Conservation (phyloP, 1,140 invertebrate genomes). For the Heliconius hermathena region DNA sequence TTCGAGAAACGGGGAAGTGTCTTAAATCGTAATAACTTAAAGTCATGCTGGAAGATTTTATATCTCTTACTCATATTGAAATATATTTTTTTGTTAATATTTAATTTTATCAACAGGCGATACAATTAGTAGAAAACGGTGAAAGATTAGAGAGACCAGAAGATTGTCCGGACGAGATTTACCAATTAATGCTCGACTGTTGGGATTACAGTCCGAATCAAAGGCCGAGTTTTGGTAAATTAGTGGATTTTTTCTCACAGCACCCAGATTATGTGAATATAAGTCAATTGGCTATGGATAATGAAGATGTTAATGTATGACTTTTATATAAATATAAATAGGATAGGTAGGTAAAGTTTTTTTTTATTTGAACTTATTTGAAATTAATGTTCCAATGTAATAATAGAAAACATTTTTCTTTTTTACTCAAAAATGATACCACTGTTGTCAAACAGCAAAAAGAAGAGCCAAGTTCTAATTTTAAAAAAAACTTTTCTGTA, state of each 20-base stretch:
- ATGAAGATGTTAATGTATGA: conserved; percentile 49
- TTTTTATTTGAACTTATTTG: neutral
- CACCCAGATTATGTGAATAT: conserved; percentile 86
- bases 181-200: conserved; percentile 93
- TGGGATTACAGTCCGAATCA: conserved; percentile 91
- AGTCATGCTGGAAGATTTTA: too few species aligned
- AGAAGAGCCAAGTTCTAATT: too few species aligned
- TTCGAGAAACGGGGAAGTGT: too few species aligned
- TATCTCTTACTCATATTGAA: neutral
- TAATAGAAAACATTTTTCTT: too few species aligned
- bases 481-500: neutral
- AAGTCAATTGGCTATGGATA: conserved; percentile 70
- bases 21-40: too few species aligned
- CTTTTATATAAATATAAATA: neutral
- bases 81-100: neutral
- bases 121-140: conserved; percentile 90
- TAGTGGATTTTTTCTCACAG: conserved; percentile 89
- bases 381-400: neutral
- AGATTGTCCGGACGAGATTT: conserved; percentile 92
- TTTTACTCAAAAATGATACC: too few species aligned
- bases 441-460: too few species aligned
- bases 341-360: too few species aligned
- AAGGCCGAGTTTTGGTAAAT: conserved; percentile 91
- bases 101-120: conserved; percentile 83
- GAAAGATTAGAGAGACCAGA: conserved; percentile 89